A percentile compares a stretch with the other conserved stretches of the same genome.
Evolutionary conservation across 2,113 vertebrate genomes (phyloP).

Genomic region (Talpa occidentalis): DNA sequence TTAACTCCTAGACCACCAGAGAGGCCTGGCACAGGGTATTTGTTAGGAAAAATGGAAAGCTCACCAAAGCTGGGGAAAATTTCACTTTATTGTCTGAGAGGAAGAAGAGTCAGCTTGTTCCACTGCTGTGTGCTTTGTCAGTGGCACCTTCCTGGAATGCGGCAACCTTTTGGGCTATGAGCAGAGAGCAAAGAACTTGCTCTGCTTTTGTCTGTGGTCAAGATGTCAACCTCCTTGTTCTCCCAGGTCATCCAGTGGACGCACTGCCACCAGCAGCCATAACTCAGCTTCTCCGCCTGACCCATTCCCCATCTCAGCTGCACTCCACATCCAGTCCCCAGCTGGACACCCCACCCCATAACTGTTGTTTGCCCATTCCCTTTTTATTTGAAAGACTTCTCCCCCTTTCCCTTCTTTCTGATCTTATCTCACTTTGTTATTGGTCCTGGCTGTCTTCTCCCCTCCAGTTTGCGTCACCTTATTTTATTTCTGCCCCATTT

Average conservation of each 20-base stretch:
- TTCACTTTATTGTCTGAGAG: not conserved
- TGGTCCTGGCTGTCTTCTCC: not conserved
- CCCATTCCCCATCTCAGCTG: not conserved
- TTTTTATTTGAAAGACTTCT: not conserved
- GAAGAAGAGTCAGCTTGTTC: not conserved
- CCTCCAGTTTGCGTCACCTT: not conserved
- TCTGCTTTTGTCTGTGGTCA: not conserved
- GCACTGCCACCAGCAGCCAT: not conserved
- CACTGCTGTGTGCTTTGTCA: not conserved
- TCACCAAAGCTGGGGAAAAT: not conserved
- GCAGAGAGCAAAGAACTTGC: not conserved
- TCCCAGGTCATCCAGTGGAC: not conserved
- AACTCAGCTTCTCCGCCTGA: not conserved
- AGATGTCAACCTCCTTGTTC: not conserved
- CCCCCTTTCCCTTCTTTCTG: not conserved
- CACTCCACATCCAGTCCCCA: not conserved
- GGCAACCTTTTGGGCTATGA: not conserved
- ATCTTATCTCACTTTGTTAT: not conserved
- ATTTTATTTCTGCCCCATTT: not conserved
- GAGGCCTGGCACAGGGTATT: not conserved
- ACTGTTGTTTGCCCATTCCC: not conserved
- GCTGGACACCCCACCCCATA: not conserved
- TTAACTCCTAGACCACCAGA: too few species aligned
- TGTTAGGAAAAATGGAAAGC: slow-evolving; percentile 27
- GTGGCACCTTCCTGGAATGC: not conserved